Conservation (phyloP, 2,797 vertebrate genomes). For the Pangasius krempfi region DNA sequence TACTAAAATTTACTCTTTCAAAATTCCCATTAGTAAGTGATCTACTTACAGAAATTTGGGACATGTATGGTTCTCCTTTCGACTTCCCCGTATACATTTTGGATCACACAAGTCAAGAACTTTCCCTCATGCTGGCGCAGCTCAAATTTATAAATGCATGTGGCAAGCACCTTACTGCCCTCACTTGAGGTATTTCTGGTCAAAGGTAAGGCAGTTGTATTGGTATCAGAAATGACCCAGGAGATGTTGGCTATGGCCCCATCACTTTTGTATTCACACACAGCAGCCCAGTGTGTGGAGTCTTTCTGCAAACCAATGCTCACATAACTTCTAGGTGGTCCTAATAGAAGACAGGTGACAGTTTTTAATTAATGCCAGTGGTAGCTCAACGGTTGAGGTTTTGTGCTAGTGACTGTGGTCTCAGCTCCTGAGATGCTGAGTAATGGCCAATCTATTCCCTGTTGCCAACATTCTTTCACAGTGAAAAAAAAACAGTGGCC, state of each 20-base stretch:
- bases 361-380: not conserved
- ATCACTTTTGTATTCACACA: slow-evolving; percentile 67
- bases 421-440: not conserved
- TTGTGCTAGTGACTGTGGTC: not conserved
- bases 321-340: slow-evolving; percentile 55
- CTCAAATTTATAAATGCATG: slow-evolving; percentile 63
- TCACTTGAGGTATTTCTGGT: slow-evolving; percentile 44
- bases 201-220: slow-evolving; percentile 40
- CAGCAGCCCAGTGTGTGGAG: slow-evolving; percentile 66
- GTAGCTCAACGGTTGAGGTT: not conserved
- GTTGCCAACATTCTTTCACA: not conserved
- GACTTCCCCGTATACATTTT: slow-evolving; percentile 47
- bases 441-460: not conserved
- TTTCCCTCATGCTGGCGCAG: slow-evolving; percentile 69
- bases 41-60: slow-evolving; percentile 71
- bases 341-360: slow-evolving; percentile 55
- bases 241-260: slow-evolving; percentile 58
- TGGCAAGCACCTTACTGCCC: slow-evolving; percentile 54
- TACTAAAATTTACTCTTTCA: not conserved
- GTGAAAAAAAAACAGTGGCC: not conserved
- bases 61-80: slow-evolving; percentile 63
- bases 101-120: slow-evolving; percentile 68
- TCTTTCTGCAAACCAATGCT: slow-evolving; percentile 58
- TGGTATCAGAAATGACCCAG: slow-evolving; percentile 69
- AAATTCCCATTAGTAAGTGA: not conserved